These are phyloP conservation scores for Athetis lepigone DNA, from an alignment of 2,888 invertebrate species.

Conservation along the genomic window DNA sequence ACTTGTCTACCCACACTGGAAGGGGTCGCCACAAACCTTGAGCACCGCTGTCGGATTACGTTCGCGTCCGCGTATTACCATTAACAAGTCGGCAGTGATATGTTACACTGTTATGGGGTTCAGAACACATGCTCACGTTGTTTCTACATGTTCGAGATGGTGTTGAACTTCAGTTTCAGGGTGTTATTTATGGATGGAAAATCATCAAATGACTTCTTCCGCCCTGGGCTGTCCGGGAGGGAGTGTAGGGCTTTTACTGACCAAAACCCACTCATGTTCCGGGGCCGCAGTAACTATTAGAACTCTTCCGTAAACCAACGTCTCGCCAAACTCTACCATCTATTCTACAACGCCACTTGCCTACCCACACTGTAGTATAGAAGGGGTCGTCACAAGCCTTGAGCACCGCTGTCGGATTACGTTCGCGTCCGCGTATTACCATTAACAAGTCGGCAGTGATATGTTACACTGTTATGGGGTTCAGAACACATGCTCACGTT, in stretches of 20 bases:
- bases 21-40: conserved; percentile 27
- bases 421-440: conserved; percentile 36
- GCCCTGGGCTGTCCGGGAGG: too few species aligned
- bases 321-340: too few species aligned
- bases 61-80: conserved; percentile 38
- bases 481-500: conserved; percentile 41
- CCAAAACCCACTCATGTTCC: too few species aligned
- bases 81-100: conserved; percentile 30
- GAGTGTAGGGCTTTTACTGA: too few species aligned
- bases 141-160: not conserved
- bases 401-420: conserved; percentile 33
- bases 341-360: too few species aligned
- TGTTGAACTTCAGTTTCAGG: too few species aligned
- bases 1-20: too few species aligned
- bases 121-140: conserved; percentile 38
- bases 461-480: conserved; percentile 33
- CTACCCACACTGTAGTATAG: too few species aligned
- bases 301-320: too few species aligned
- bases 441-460: conserved; percentile 32
- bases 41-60: conserved; percentile 29
- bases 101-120: conserved; percentile 36
- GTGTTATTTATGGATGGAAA: too few species aligned
- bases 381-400: conserved; percentile 20
- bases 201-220: too few species aligned
- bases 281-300: too few species aligned